phyloP scores from a whole-genome alignment of 64 coral and sea anemone genomes.

The Montipora efflorescens region DNA sequence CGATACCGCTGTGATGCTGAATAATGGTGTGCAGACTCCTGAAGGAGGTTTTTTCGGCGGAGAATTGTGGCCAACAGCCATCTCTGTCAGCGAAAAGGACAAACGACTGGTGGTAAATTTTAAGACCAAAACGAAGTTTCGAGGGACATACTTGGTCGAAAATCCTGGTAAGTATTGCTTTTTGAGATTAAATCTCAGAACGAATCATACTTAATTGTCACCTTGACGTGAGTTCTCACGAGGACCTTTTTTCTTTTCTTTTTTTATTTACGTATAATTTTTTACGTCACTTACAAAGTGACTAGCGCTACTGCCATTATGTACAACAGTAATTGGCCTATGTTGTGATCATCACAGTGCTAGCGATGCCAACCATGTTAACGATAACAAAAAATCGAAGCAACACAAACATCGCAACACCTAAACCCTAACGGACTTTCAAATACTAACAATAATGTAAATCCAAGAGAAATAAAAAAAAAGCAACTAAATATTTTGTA shows the following conservation, averaged over 20 bases:
- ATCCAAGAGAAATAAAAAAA: too few relatives aligned
- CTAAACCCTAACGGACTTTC: too few relatives aligned
- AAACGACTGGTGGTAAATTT: slow-evolving; percentile 94
- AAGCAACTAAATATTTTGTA: too few relatives aligned
- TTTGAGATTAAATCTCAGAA: background rate
- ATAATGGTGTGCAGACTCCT: slow-evolving; percentile 95
- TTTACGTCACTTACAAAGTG: too few relatives aligned
- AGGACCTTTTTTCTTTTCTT: background rate
- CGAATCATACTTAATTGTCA: background rate
- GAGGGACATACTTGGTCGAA: slow-evolving; percentile 84
- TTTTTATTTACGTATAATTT: too few relatives aligned
- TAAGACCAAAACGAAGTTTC: slow-evolving; percentile 94
- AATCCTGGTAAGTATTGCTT: slow-evolving; percentile 70
- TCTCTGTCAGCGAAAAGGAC: slow-evolving; percentile 75
- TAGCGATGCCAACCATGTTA: too few relatives aligned
- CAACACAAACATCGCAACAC: too few relatives aligned
- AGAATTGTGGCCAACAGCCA: slow-evolving; percentile 81
- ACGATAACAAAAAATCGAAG: too few relatives aligned
- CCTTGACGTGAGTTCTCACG: background rate
- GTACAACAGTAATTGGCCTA: too few relatives aligned
- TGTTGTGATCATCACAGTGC: too few relatives aligned
- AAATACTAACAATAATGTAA: too few relatives aligned
- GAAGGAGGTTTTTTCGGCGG: slow-evolving; percentile 82
- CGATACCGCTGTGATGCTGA: slow-evolving; percentile 95
- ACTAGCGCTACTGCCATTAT: too few relatives aligned